Base-by-base conservation (phyloP, 2,113 vertebrate species). In the Stomatorhinus ivindoensis region DNA sequence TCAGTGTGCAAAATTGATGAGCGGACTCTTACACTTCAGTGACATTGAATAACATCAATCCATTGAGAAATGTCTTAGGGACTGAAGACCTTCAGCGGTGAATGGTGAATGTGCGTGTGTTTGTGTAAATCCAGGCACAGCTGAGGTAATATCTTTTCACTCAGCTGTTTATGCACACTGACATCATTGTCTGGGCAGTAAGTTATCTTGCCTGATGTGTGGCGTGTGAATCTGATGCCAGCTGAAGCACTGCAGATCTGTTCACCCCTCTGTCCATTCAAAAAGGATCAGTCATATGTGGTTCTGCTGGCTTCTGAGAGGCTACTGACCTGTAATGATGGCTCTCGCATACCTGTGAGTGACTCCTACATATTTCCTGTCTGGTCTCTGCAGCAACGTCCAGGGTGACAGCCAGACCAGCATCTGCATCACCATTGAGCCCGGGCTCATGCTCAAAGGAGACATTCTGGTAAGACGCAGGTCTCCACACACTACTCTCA, bases 351-450 rank as follows among this genome's bases (percentile, higher is more conserved):
- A 19, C 42, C 21, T 84, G 80, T 47, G 86, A 87, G 51, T 61
- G 21, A 87, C 53, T 61, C 51, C 86, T 31, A 39, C 27, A 73
- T 35, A 73, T 65, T 88, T 46, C 85, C 35, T 89, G 39, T 35
- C 76, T 48, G 90, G 39, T 35, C 47, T 88, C 88, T 73, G 11
- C 90, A 99, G 98, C 93, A 99, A 99, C 0, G 97, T 99, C 90
- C 98, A 98, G 90, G 98, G 98, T 80, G 98, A 99, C 95, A 97
- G 98, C 92, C 97, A 99, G 95, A 99, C 97, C 0, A 99, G 97
- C 92, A 98, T 99, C 95, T 99, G 98, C 91, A 99, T 99, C 95
- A 99, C 98, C 92, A 99, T 99, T 0, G 98, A 99, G 90, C 98
- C 98, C 0, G 98, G 98, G 13, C 96, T 99, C 80, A 97, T 99